These are phyloP conservation scores for Amiota minor DNA, from an alignment of 2,888 invertebrate genomes.

Conservation along the genomic window DNA sequence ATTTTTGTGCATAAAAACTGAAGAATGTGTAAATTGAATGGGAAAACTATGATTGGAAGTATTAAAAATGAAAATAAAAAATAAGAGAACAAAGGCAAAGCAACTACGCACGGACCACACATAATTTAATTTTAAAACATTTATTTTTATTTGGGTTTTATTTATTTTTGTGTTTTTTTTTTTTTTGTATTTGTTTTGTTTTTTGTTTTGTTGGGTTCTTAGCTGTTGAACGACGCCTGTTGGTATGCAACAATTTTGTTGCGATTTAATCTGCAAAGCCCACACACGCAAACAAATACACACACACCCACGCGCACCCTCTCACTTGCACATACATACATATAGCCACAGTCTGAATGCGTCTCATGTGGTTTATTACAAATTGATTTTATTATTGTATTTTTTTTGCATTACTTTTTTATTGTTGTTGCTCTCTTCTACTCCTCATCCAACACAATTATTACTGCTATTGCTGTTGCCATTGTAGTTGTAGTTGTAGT, in stretches of 20 bases:
- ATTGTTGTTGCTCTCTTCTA: neutral
- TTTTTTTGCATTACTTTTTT: neutral
- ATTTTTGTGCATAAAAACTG: neutral
- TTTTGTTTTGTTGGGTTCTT: neutral
- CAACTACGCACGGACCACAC: neutral
- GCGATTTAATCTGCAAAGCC: conserved; percentile 22
- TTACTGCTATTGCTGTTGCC: neutral
- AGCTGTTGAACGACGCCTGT: neutral
- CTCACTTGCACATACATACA: neutral
- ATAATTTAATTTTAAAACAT: neutral
- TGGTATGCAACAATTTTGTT: conserved; percentile 28
- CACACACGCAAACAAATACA: conserved; percentile 9
- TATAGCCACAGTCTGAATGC: conserved; percentile 44
- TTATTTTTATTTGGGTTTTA: conserved; percentile 9
- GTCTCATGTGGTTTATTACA: conserved; percentile 66
- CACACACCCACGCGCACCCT: neutral
- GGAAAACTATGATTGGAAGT: neutral
- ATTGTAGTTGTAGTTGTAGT: no score
- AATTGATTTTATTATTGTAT: conserved; percentile 67
- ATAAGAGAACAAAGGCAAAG: neutral
- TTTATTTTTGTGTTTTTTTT: neutral
- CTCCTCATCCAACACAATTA: neutral
- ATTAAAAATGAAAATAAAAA: neutral
- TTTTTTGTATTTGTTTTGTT: no score
- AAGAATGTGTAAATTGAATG: neutral